Percentiles rank a stretch among this genome's conserved stretches.
Evolutionary conservation across 1,140 invertebrate genomes (phyloP).

Genomic region (Papilio polyxenes): DNA sequence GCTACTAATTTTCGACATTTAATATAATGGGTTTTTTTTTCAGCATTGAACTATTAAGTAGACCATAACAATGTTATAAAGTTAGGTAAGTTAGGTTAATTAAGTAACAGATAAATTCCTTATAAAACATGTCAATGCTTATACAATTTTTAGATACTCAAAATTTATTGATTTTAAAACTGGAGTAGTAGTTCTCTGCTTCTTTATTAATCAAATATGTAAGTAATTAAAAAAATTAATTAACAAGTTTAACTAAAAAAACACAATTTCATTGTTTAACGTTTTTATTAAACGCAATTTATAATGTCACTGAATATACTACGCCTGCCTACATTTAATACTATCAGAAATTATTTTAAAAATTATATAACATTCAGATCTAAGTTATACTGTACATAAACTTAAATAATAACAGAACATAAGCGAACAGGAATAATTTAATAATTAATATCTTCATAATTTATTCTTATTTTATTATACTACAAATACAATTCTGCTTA

Average conservation of each 20-base stretch:
- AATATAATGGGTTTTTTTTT: too few relatives aligned
- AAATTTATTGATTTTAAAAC: not conserved
- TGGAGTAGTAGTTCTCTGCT: not conserved
- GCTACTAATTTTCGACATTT: too few relatives aligned
- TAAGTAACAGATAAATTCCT: too few relatives aligned
- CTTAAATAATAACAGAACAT: slow-evolving; percentile 45
- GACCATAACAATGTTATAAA: too few relatives aligned
- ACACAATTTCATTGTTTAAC: slow-evolving; percentile 65
- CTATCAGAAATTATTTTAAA: slow-evolving; percentile 61
- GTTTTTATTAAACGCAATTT: slow-evolving; percentile 78
- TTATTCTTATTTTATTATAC: slow-evolving; percentile 32
- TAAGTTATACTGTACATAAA: slow-evolving; percentile 70
- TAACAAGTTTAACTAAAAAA: slow-evolving; percentile 45
- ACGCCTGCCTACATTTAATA: slow-evolving; percentile 67
- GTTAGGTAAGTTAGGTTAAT: too few relatives aligned
- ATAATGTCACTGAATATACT: slow-evolving; percentile 63
- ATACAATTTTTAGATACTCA: too few relatives aligned
- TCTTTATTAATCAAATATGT: not conserved
- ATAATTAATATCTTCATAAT: slow-evolving; percentile 34
- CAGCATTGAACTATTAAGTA: too few relatives aligned
- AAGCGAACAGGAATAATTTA: slow-evolving; percentile 30
- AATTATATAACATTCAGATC: slow-evolving; percentile 58
- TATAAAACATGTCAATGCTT: too few relatives aligned
- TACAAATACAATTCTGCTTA: slow-evolving; percentile 28
- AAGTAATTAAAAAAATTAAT: not conserved